These are phyloP conservation scores for Gobio gobio DNA, from an alignment of 2,113 vertebrate species.

Conservation along the genomic window DNA sequence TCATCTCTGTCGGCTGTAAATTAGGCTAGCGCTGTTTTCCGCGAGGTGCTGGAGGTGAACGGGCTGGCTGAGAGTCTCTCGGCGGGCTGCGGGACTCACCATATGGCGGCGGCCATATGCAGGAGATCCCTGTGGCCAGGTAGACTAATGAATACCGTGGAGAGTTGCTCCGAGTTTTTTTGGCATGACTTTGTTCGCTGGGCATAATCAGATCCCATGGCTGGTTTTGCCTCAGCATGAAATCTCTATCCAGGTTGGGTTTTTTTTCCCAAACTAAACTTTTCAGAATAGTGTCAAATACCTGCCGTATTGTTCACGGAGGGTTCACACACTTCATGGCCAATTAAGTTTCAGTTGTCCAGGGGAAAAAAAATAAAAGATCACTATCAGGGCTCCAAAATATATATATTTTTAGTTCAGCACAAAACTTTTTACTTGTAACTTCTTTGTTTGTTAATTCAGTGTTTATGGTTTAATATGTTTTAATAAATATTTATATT, in stretches of 20 bases:
- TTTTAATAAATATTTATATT: too few relatives aligned
- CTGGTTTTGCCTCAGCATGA: constrained; percentile 29
- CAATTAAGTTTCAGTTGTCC: neutral
- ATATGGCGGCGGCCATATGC: constrained; percentile 74
- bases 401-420: neutral
- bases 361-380: neutral
- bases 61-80: constrained; percentile 62
- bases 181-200: constrained; percentile 64
- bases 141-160: constrained; percentile 75
- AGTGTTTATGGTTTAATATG: too few relatives aligned
- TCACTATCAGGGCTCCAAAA: neutral
- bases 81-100: constrained; percentile 66
- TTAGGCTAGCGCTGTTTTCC: neutral
- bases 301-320: neutral
- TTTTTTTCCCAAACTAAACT: neutral
- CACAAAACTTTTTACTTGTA: too few relatives aligned
- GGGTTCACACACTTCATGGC: neutral
- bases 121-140: constrained; percentile 72
- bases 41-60: constrained; percentile 23
- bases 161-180: constrained; percentile 68
- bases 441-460: too few relatives aligned
- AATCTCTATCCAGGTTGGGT: neutral
- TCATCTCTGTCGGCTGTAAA: neutral
- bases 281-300: neutral
- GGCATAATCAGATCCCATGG: constrained; percentile 61